A percentile compares a stretch with the other conserved stretches of the same genome.
phyloP scores from a whole-genome alignment of 1,140 invertebrate species.

The Drosophila biarmipes region DNA sequence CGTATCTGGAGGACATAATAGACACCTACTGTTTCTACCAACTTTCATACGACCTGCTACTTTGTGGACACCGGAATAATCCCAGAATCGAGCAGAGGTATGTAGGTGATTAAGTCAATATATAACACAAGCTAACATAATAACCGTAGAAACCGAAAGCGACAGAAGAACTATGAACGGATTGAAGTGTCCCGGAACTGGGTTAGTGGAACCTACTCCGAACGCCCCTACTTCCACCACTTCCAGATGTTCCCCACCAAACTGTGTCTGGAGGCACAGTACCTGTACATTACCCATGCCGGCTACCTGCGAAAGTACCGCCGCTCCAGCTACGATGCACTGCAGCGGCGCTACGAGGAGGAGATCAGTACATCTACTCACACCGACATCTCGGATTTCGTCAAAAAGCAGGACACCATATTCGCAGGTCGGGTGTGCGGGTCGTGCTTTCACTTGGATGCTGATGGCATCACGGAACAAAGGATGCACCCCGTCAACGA shows the following conservation, averaged over 20 bases:
- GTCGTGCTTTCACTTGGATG: constrained; percentile 61
- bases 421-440: constrained; percentile 72
- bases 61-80: constrained; percentile 69
- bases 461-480: constrained; percentile 58
- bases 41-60: constrained; percentile 58
- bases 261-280: constrained; percentile 61
- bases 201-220: constrained; percentile 64
- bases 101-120: no score
- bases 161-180: constrained; percentile 58
- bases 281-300: constrained; percentile 66
- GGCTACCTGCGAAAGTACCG: constrained; percentile 69
- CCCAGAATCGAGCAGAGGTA: constrained; percentile 59
- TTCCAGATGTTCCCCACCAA: constrained; percentile 73
- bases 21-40: constrained; percentile 58
- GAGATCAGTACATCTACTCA: constrained; percentile 54
- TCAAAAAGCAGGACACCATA: constrained; percentile 69
- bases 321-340: constrained; percentile 41
- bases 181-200: constrained; percentile 69
- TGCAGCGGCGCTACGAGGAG: constrained; percentile 56
- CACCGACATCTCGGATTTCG: constrained; percentile 72
- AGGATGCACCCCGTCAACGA: constrained; percentile 64
- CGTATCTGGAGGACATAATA: constrained; percentile 52
- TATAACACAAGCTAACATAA: no score
- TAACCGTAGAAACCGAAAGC: constrained; percentile 37
- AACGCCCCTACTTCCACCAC: constrained; percentile 72